These are phyloP conservation scores for Rissa tridactyla DNA, from an alignment of 2,113 vertebrate genomes.

Conservation along the genomic window DNA sequence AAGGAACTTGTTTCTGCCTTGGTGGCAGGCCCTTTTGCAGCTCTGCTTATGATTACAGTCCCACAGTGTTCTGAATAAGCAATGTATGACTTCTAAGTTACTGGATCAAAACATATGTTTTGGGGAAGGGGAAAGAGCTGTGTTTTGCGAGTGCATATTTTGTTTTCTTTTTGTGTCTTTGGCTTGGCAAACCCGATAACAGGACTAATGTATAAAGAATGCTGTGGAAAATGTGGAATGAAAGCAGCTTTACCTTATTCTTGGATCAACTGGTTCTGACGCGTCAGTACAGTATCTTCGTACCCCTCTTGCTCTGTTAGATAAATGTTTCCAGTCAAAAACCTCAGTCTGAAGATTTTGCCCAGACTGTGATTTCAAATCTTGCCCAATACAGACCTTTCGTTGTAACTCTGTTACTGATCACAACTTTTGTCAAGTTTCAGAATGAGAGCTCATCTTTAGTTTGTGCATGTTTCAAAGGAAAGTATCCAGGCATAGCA, in stretches of 20 bases:
- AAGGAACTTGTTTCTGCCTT: not conserved
- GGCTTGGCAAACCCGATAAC: not conserved
- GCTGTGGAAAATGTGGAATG: not conserved
- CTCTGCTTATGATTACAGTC: not conserved
- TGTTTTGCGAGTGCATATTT: not conserved
- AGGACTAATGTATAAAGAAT: not conserved
- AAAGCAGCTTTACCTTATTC: conserved; percentile 38
- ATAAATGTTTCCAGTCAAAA: not conserved
- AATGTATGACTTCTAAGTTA: not conserved
- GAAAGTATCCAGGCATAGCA: not conserved
- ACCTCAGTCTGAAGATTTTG: not conserved
- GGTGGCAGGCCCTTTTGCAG: not conserved
- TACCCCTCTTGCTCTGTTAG: not conserved
- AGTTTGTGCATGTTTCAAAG: not conserved
- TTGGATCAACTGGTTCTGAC: not conserved
- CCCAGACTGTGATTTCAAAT: not conserved
- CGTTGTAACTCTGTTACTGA: not conserved
- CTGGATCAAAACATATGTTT: not conserved
- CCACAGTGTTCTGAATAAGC: not conserved
- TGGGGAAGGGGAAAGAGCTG: not conserved
- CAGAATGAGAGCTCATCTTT: not conserved
- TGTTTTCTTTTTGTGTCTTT: not conserved
- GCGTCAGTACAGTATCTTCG: not conserved
- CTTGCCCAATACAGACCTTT: not conserved
- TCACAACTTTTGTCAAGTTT: not conserved